Evolutionary conservation across 2,888 invertebrate species (phyloP), one percentile per base, ranked within the genome.

Genomic region (Volucella inanis): DNA sequence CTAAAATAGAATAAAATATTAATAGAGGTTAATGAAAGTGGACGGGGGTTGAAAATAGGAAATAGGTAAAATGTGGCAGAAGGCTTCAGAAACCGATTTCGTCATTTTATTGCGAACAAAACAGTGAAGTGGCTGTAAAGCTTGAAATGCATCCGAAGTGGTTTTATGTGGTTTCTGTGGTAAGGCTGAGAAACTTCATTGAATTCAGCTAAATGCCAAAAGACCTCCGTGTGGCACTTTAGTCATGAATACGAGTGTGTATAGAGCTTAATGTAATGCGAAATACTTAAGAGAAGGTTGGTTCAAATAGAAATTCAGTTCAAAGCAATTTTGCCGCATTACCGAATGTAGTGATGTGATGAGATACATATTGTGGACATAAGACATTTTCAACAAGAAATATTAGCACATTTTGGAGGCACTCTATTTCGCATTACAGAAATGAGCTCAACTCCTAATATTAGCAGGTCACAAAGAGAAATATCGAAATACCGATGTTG

Each of bases 1-100:
- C 84, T 84, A 79, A 75, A 84, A 70, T 59, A 59, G 84, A 62
- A 75, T 84, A 75, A 75, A 80, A 74, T 84, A 84, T 84, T 84
- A 80, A 84, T 79, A 80, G 70, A 57, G 84, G 70, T 75, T 79
- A 80, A 84, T 84, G 84, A 79, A 50, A 41, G 59, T 12, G 43
- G n/a, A 1, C 1, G 18, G 3, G 50, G 75, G 10, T n/a, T 43
- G 49, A 31, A 3, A 10, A 2, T 15, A 10, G 22, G 41, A 10
- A 15, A 45, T 22, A 15, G 12, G 52, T 10, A n/a, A 43, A 43
- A 52, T 54, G 41, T 39, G 39, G 15, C 39, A 31, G 43, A 39
- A 41, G 39, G 22, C 15, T 12, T 38, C 43, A 22, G 45, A 49
- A 65, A 64, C 64, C 50, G 59, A 70, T 52, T 77, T 64, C 45